Percentiles rank a stretch among this genome's conserved stretches.
These are phyloP conservation scores for Eulemur rubriventer DNA, from an alignment of 2,797 vertebrate species.

Conservation along the genomic window DNA sequence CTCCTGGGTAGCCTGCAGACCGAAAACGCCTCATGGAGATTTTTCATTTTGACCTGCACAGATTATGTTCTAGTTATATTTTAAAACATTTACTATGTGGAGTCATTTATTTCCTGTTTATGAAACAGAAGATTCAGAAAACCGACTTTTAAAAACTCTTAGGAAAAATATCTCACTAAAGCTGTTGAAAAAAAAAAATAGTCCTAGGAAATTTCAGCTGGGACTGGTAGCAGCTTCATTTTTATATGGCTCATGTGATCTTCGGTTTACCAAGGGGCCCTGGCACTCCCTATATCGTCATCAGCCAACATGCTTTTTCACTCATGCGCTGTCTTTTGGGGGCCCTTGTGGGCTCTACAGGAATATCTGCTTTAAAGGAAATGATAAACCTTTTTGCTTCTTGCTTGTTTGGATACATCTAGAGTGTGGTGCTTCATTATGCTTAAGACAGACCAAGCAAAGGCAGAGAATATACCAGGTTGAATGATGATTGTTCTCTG, in stretches of 20 bases:
- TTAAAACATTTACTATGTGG: neutral
- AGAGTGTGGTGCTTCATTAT: too few relatives aligned
- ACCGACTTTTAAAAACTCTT: neutral
- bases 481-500: neutral
- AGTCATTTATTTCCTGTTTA: neutral
- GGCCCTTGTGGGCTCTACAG: too few relatives aligned
- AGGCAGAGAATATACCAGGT: neutral
- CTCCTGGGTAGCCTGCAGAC: too few relatives aligned
- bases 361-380: too few relatives aligned
- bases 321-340: neutral
- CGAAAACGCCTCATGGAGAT: neutral
- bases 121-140: neutral
- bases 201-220: neutral
- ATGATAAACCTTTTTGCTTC: neutral
- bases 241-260: neutral
- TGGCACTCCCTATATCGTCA: neutral
- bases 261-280: neutral
- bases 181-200: neutral
- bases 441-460: neutral
- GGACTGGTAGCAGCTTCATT: neutral
- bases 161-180: neutral
- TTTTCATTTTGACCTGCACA: too few relatives aligned
- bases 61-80: neutral
- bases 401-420: neutral
- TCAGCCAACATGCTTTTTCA: neutral